Evolutionary conservation across 2,113 vertebrate species (phyloP).

Genomic region (Lophius piscatorius): DNA sequence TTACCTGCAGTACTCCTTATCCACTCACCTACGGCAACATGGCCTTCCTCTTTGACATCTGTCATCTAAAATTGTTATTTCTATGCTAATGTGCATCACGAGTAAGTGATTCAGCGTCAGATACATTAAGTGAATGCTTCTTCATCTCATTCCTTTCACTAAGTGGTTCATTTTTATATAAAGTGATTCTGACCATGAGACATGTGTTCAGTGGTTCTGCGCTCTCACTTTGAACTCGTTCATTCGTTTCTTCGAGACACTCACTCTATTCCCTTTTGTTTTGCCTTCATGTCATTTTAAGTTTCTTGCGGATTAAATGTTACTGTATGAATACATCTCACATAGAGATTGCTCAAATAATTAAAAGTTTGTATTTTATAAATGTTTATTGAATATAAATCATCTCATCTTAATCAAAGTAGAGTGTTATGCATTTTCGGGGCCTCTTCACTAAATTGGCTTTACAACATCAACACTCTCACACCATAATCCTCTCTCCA

Average conservation of each 20-base stretch:
- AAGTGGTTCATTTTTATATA: slow-evolving; percentile 12
- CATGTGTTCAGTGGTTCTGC: slow-evolving; percentile 28
- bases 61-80: slow-evolving; percentile 29
- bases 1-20: slow-evolving; percentile 24
- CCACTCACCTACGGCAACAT: slow-evolving; percentile 24
- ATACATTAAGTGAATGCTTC: slow-evolving; percentile 17
- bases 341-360: slow-evolving; percentile 4
- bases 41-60: slow-evolving; percentile 24
- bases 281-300: slow-evolving; percentile 17
- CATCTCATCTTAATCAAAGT: neutral
- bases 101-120: slow-evolving; percentile 33
- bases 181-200: slow-evolving; percentile 27
- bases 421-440: too few species aligned
- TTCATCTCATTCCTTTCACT: slow-evolving; percentile 16
- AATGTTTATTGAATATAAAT: too few species aligned
- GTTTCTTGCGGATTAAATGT: slow-evolving; percentile 19
- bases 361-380: neutral
- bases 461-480: slow-evolving; percentile 35
- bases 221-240: slow-evolving; percentile 23
- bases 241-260: neutral
- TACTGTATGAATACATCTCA: slow-evolving; percentile 24
- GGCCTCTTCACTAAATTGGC: slow-evolving; percentile 8
- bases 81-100: slow-evolving; percentile 20
- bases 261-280: neutral
- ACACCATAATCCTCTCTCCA: slow-evolving; percentile 23